Evolutionary conservation across 1,140 invertebrate species (phyloP).

Genomic region (Drosophila murphyi): DNA sequence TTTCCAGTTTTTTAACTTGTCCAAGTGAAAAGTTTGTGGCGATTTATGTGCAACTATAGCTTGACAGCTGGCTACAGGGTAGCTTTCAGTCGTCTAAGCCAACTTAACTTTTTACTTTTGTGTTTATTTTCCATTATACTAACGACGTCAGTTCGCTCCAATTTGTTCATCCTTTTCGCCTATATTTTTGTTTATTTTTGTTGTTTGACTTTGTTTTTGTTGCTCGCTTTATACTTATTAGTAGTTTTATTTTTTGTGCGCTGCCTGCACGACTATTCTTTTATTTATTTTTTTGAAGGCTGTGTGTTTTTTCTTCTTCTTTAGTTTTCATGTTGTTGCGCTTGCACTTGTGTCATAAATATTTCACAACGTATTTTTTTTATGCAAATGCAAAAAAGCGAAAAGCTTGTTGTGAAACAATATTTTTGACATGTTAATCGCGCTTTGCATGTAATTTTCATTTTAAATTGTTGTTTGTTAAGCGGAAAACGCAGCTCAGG

Average conservation of each 20-base stretch:
- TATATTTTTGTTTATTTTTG: conserved; percentile 9
- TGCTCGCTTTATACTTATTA: conserved; percentile 63
- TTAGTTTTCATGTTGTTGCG: conserved; percentile 6
- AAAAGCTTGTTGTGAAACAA: conserved; percentile 70
- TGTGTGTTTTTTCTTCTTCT: conserved; percentile 27
- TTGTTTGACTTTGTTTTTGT: conserved; percentile 24
- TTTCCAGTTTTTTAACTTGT: too few species aligned
- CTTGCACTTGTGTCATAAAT: conserved; percentile 73
- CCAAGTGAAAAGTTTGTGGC: not conserved
- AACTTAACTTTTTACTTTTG: not conserved
- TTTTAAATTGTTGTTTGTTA: conserved; percentile 69
- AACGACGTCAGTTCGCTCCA: conserved; percentile 60
- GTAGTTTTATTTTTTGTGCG: conserved; percentile 73
- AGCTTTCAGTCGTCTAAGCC: conserved; percentile 10
- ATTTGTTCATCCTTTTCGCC: conserved; percentile 1
- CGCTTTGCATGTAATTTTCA: conserved; percentile 68
- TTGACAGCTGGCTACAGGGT: not conserved
- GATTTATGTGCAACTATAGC: not conserved
- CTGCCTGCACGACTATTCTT: conserved; percentile 60
- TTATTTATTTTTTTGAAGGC: conserved; percentile 31
- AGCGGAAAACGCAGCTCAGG: conserved; percentile 37
- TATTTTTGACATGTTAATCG: conserved; percentile 80
- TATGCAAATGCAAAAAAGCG: conserved; percentile 58
- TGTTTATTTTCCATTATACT: conserved; percentile 50
- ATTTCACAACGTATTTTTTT: conserved; percentile 68